Conservation (phyloP, 2,888 invertebrate genomes). For the Ectropis crepuscularia region DNA sequence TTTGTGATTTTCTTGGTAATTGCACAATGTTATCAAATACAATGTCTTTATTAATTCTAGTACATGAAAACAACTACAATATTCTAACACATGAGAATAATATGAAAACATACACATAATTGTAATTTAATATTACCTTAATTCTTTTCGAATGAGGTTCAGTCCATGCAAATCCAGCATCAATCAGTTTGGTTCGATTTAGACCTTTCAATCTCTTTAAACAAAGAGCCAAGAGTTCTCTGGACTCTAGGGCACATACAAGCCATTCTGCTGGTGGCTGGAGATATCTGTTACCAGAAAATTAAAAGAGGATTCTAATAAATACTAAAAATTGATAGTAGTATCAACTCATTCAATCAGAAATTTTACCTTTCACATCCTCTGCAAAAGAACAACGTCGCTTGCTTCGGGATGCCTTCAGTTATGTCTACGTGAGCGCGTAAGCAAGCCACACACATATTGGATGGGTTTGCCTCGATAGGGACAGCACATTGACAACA, state of each 20-base stretch:
- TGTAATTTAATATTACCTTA: slow-evolving; percentile 85
- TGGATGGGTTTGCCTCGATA: slow-evolving; percentile 97
- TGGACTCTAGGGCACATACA: slow-evolving; percentile 93
- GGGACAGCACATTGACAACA: slow-evolving; percentile 97
- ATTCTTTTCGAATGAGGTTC: slow-evolving; percentile 99
- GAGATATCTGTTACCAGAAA: slow-evolving; percentile 86
- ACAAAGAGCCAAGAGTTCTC: slow-evolving; percentile 95
- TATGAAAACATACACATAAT: neutral
- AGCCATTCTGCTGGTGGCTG: slow-evolving; percentile 97
- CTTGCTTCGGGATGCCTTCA: slow-evolving; percentile 97
- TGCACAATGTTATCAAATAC: too few species aligned
- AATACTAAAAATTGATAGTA: too few species aligned
- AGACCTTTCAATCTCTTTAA: slow-evolving; percentile 96
- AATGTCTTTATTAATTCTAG: too few species aligned
- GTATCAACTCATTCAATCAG: too few species aligned
- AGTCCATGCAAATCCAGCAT: slow-evolving; percentile 99
- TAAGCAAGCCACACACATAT: slow-evolving; percentile 98
- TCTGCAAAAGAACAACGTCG: slow-evolving; percentile 94
- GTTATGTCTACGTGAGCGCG: slow-evolving; percentile 97
- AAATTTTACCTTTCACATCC: slow-evolving; percentile 92
- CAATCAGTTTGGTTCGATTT: slow-evolving; percentile 94
- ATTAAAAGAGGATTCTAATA: neutral
- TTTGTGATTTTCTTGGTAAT: too few species aligned
- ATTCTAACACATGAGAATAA: neutral
- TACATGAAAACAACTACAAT: too few species aligned